These are phyloP conservation scores for Cliona cf. orientalis DNA, from an alignment of 37 sponge, comb jelly and placozoan species.

Conservation along the genomic window DNA sequence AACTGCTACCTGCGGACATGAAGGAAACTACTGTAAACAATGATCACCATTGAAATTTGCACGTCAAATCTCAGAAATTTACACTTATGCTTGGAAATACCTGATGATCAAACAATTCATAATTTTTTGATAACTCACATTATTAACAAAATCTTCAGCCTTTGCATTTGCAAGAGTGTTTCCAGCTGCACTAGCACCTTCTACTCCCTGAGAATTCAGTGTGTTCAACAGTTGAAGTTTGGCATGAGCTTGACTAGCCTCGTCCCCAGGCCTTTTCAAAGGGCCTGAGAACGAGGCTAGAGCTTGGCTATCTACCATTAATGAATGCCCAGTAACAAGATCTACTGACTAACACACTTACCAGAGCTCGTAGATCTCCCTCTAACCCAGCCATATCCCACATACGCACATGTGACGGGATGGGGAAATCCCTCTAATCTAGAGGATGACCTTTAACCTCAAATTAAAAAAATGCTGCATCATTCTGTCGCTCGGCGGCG, in stretches of 20 bases:
- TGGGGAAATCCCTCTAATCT: slow-evolving; percentile 2
- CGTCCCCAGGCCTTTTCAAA: too few species aligned
- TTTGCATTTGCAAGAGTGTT: slow-evolving; percentile 3
- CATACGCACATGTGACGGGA: not conserved
- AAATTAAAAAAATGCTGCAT: slow-evolving; percentile 5
- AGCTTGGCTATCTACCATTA: too few species aligned
- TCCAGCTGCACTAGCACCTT: slow-evolving; percentile 9
- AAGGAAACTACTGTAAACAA: too few species aligned
- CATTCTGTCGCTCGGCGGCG: slow-evolving; percentile 1
- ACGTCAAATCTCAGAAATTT: too few species aligned
- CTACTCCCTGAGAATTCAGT: slow-evolving; percentile 41
- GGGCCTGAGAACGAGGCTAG: too few species aligned
- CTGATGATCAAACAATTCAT: not conserved
- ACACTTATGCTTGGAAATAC: not conserved
- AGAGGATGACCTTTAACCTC: slow-evolving; percentile 10
- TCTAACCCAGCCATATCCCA: slow-evolving; percentile 14
- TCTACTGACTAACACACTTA: not conserved
- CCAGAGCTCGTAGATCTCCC: slow-evolving; percentile 9
- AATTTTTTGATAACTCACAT: slow-evolving; percentile 24
- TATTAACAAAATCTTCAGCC: slow-evolving; percentile 71
- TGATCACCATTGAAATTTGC: too few species aligned
- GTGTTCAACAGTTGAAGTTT: too few species aligned
- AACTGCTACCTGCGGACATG: slow-evolving; percentile 40
- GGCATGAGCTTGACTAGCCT: too few species aligned
- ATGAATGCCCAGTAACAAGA: not conserved